Evolutionary conservation across 2,888 invertebrate species (phyloP).

Genomic region (Limenitis camilla): DNA sequence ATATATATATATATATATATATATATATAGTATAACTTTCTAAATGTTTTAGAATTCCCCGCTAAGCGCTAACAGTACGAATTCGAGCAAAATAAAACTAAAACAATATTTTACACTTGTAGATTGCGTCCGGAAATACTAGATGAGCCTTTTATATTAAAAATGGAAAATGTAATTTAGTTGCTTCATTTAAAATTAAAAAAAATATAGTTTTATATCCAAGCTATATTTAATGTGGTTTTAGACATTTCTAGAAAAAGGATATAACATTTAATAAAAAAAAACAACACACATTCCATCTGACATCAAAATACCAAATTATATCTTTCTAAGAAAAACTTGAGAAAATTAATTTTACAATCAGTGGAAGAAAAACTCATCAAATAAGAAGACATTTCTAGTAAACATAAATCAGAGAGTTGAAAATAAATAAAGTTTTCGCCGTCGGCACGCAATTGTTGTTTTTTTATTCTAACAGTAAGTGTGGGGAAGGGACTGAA

Average conservation of each 20-base stretch:
- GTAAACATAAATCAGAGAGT: neutral
- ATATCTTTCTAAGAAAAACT: too few relatives aligned
- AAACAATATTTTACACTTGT: constrained; percentile 39
- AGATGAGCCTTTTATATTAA: constrained; percentile 22
- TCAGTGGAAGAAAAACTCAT: neutral
- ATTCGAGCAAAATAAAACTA: constrained; percentile 46
- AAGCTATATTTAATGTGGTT: neutral
- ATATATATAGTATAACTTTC: constrained; percentile 2
- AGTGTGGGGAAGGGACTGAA: constrained; percentile 21
- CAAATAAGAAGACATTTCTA: neutral
- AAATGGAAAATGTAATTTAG: neutral
- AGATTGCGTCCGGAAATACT: constrained; percentile 20
- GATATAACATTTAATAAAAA: too few relatives aligned
- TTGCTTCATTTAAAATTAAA: too few relatives aligned
- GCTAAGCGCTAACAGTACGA: constrained; percentile 36
- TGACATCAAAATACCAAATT: too few relatives aligned
- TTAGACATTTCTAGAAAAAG: neutral
- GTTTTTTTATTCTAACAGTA: constrained; percentile 27
- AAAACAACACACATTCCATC: too few relatives aligned
- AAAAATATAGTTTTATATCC: too few relatives aligned
- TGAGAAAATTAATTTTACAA: too few relatives aligned
- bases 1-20: neutral
- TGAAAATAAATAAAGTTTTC: constrained; percentile 22
- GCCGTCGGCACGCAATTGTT: constrained; percentile 23
- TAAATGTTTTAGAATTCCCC: constrained; percentile 39